These are phyloP conservation scores for Romanogobio albipinnatus DNA, from an alignment of 2,113 vertebrate genomes.

Conservation along the genomic window DNA sequence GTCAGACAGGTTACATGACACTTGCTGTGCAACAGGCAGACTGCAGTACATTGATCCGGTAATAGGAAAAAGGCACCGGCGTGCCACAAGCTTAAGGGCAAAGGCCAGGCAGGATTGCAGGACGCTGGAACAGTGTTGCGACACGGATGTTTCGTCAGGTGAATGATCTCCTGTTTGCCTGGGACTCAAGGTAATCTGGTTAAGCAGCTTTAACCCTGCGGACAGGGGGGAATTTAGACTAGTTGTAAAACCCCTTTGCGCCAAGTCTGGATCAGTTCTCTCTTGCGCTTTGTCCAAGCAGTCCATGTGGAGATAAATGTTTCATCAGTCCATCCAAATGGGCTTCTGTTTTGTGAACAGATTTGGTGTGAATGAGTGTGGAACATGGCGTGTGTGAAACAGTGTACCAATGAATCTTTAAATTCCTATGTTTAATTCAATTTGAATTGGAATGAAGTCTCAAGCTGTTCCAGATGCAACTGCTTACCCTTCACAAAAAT, in stretches of 20 bases:
- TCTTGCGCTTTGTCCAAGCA: not conserved
- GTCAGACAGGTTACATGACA: constrained; percentile 28
- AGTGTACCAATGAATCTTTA: not conserved
- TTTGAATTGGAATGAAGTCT: not conserved
- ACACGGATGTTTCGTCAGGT: constrained; percentile 73
- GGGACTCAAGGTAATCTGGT: constrained; percentile 73
- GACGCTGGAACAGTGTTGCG: constrained; percentile 64
- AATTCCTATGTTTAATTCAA: not conserved
- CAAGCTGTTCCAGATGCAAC: not conserved
- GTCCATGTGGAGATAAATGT: constrained; percentile 7
- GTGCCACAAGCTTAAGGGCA: constrained; percentile 58
- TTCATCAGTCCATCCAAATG: constrained; percentile 12
- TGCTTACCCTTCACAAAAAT: too few species aligned
- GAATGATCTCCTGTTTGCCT: constrained; percentile 69
- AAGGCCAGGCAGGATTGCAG: constrained; percentile 70
- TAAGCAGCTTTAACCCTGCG: constrained; percentile 78
- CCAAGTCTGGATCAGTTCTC: constrained; percentile 50
- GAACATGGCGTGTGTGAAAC: not conserved
- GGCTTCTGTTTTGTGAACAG: constrained; percentile 11
- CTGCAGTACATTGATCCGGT: constrained; percentile 30
- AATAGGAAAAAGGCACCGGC: constrained; percentile 16
- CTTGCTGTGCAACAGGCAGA: constrained; percentile 1
- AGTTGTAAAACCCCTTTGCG: constrained; percentile 71
- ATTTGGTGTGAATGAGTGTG: constrained; percentile 10
- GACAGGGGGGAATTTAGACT: constrained; percentile 68